Evolutionary conservation across 2,113 vertebrate species (phyloP), one percentile per base, ranked within the genome.

Genomic region (Mobula birostris): DNA sequence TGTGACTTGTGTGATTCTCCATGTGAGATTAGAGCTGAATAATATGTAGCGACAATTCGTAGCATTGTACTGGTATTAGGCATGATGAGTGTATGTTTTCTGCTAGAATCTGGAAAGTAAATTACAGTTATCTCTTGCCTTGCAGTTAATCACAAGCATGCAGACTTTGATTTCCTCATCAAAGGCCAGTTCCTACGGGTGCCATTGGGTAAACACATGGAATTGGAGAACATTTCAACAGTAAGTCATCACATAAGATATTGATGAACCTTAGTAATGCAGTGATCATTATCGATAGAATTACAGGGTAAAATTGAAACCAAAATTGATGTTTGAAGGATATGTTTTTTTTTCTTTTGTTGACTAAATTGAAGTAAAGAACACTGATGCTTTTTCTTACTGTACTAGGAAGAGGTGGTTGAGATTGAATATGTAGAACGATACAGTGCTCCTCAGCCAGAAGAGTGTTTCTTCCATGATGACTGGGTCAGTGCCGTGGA

Each of bases 131-230:
- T 94, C 94, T 72, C 5, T 9, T 58, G 95, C 95, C 83, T 95
- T 97, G 94, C 96, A 99, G 99, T 82, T n/a, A 97, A 97, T 95
- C 98, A 99, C 96, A 97, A 96, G 95, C 97, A 97, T 95, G 98
- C 99, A 96, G 99, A 99, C 83, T 99, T 99, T 94, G 99, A 99
- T 96, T 99, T 99, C 96, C 98, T 99, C 96, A 97, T 99, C 96
- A 97, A 96, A 95, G 98, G 98, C 76, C 98, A 99, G 96, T 99
- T 99, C 96, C 96, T 99, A 94, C 98, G 98, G 83, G 94, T 97
- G 94, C 94, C 98, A 0, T 96, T 99, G 96, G 96, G 97, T 95
- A 95, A 95, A 2, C 98, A 99, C 95, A 98, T 99, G 97, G 98
- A 98, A 87, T 95, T 95, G 8, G 98, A 99, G 94, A 98, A 97